These are phyloP conservation scores for Latrodectus hesperus DNA, from an alignment of 2,888 invertebrate genomes.

Conservation along the genomic window DNA sequence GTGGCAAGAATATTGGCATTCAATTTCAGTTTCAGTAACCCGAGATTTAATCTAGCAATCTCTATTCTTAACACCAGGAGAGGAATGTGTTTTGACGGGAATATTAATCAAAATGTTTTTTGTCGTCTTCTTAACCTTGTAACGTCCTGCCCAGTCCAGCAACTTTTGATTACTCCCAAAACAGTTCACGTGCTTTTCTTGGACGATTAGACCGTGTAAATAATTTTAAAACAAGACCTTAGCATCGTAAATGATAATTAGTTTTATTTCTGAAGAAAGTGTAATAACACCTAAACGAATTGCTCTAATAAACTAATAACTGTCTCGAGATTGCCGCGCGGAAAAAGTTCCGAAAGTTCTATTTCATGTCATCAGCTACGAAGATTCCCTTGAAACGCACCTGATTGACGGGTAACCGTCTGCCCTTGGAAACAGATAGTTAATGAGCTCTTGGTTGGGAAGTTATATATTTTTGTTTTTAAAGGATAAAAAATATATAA, in stretches of 20 bases:
- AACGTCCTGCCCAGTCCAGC: neutral
- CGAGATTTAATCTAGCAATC: no score
- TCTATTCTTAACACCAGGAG: no score
- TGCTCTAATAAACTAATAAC: no score
- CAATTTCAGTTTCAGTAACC: no score
- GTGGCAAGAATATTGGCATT: no score
- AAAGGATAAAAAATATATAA: neutral
- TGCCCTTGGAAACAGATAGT: neutral
- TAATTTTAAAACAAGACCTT: neutral
- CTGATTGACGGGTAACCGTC: slow-evolving; percentile 4
- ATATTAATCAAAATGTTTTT: no score
- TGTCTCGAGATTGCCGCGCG: no score
- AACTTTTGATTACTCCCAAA: neutral
- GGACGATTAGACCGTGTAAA: neutral
- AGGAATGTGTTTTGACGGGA: no score
- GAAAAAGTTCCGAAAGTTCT: no score
- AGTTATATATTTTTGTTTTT: neutral
- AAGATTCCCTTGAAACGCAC: neutral
- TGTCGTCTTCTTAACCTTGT: neutral
- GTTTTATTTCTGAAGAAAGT: neutral
- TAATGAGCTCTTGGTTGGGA: slow-evolving; percentile 15
- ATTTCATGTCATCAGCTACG: no score
- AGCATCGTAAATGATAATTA: neutral
- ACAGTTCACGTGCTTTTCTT: neutral
- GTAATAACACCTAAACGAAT: no score